Evolutionary conservation across 1,140 invertebrate genomes (phyloP).

Genomic region (Leptinotarsa undecemlineata): DNA sequence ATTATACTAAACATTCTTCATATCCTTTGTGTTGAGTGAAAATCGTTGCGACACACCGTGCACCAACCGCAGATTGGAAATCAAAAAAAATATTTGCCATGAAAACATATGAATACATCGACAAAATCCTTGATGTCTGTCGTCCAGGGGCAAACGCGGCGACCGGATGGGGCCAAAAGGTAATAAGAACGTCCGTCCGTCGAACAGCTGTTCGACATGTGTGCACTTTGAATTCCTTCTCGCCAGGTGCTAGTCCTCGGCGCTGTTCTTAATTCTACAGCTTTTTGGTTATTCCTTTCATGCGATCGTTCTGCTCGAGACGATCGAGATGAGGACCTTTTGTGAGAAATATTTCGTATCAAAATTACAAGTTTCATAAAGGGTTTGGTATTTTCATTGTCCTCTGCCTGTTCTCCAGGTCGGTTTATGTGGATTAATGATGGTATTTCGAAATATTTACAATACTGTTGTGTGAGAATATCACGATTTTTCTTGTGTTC

Average conservation of each 20-base stretch:
- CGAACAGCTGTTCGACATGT: slow-evolving; percentile 42
- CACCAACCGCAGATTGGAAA: neutral
- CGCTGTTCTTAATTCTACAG: slow-evolving; percentile 4
- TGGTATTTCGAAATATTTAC: too few relatives aligned
- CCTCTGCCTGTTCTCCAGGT: too few relatives aligned
- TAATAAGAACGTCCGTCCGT: slow-evolving; percentile 33
- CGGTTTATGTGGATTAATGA: too few relatives aligned
- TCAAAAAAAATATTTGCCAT: neutral
- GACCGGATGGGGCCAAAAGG: slow-evolving; percentile 33
- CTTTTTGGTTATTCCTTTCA: slow-evolving; percentile 10
- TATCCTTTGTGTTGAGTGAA: too few relatives aligned
- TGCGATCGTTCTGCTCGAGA: neutral
- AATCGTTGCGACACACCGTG: neutral
- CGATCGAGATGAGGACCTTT: too few relatives aligned
- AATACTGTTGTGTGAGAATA: too few relatives aligned
- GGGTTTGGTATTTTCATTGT: too few relatives aligned
- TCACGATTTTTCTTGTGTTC: too few relatives aligned
- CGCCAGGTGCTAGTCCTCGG: slow-evolving; percentile 31
- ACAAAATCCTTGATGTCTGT: slow-evolving; percentile 10
- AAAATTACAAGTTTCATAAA: neutral
- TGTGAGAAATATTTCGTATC: neutral
- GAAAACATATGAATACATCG: neutral
- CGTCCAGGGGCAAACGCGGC: neutral
- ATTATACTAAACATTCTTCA: too few relatives aligned
- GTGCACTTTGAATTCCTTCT: slow-evolving; percentile 37